These are phyloP conservation scores for Brachystomella parvula DNA, from an alignment of 1,140 invertebrate genomes.

Conservation along the genomic window DNA sequence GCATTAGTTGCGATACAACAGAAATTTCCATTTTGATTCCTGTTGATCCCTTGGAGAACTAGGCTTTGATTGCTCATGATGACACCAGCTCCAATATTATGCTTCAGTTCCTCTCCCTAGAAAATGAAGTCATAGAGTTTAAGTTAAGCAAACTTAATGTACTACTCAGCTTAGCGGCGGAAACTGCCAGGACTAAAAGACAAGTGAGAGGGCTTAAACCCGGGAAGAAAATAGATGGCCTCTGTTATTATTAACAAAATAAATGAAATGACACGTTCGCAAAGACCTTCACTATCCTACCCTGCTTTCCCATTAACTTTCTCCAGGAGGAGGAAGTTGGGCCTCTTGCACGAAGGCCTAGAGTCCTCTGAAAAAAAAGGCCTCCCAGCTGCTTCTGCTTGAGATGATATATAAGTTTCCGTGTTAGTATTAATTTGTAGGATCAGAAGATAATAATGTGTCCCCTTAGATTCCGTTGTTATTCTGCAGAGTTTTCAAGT, in stretches of 20 bases:
- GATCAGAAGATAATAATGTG: not conserved
- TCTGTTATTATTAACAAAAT: slow-evolving; percentile 36
- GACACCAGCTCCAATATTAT: slow-evolving; percentile 42
- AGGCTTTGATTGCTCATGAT: slow-evolving; percentile 45
- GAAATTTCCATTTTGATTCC: slow-evolving; percentile 35
- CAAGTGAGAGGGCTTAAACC: too few relatives aligned
- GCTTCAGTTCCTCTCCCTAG: slow-evolving; percentile 44
- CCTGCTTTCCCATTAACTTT: not conserved
- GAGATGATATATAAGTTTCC: not conserved
- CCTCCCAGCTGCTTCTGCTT: not conserved
- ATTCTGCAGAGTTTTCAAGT: not conserved
- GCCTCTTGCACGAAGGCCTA: not conserved
- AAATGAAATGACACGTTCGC: slow-evolving; percentile 33
- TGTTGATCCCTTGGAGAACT: slow-evolving; percentile 40
- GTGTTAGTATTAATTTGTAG: not conserved
- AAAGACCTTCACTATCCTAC: too few relatives aligned
- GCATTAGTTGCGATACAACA: slow-evolving; percentile 33
- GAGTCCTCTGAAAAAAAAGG: too few relatives aligned
- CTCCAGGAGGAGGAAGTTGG: not conserved
- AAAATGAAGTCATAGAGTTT: too few relatives aligned
- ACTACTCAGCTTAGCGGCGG: too few relatives aligned
- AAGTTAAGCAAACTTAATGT: too few relatives aligned
- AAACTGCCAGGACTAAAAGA: too few relatives aligned
- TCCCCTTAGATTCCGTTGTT: not conserved
- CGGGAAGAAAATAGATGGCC: slow-evolving; percentile 17